Evolutionary conservation across 2,797 vertebrate species (phyloP).

Genomic region (Garrulus glandarius): DNA sequence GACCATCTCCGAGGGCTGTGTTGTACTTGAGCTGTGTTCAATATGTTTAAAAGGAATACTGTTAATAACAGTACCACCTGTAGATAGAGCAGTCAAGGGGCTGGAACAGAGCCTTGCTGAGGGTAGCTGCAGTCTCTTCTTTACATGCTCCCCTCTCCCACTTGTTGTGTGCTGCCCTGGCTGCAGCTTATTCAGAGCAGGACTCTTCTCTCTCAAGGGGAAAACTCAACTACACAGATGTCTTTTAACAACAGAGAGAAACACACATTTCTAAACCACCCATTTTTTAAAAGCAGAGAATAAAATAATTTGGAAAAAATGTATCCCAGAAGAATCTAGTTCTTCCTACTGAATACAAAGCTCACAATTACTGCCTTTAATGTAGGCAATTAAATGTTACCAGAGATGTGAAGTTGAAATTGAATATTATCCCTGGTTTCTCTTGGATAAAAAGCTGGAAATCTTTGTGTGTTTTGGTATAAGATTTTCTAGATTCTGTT

Average conservation of each 20-base stretch:
- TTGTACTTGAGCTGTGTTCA: background rate
- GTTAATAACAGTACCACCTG: background rate
- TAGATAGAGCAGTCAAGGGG: background rate
- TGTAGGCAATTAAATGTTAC: background rate
- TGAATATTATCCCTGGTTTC: background rate
- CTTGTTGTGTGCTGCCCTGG: background rate
- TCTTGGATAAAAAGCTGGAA: background rate
- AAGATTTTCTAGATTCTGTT: background rate
- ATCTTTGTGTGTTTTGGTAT: background rate
- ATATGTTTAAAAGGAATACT: rapidly evolving
- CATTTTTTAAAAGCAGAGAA: background rate
- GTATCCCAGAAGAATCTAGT: background rate
- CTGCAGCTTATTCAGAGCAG: background rate
- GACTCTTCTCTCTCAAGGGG: background rate
- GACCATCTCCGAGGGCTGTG: background rate
- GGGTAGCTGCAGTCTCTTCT: no score
- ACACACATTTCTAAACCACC: background rate
- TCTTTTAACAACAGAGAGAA: background rate
- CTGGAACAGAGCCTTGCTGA: background rate
- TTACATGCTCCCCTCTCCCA: background rate
- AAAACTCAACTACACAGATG: background rate
- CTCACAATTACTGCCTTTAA: background rate
- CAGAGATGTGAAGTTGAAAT: background rate
- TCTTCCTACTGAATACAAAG: background rate
- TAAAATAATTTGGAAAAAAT: background rate